Base-by-base conservation (phyloP, 2,888 invertebrate genomes). In the Sinotaia quadrata region DNA sequence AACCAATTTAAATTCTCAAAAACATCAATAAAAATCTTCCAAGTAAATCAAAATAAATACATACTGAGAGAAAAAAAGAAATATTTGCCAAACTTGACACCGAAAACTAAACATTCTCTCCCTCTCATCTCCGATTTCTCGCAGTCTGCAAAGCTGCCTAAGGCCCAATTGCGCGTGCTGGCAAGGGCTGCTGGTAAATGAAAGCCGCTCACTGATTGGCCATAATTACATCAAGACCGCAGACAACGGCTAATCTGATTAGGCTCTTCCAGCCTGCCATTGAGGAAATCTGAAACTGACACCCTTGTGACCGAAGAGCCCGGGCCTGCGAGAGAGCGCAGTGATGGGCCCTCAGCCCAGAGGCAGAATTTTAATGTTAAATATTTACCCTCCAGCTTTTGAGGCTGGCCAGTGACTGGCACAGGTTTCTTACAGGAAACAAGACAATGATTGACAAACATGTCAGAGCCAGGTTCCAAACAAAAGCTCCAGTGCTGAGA, bases 141-240 rank as follows among this genome's bases (percentile, higher is more conserved):
- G 33, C 41, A 27, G 8, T 52, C 52, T 49, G 18, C 18, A 3
- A 15, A 31, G 47, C 51, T 59, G 59, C 63, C 63, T 3, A 51
- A 31, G 63, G 63, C 54, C 52, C 51, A 63, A 63, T 63, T 63
- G 63, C 51, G 51, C 54, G 33, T 37, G 36, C n/a, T 8, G 47
- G 1, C 47, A 47, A 8, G 47, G 47, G 60, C 60, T 33, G 60
- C 47, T 54, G 63, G 51, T 54, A 37, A 63, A 37, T 63, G 63
- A 63, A 63, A 63, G 63, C 54, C 52, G 31, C 54, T 18, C 54
- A 31, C 52, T 54, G 63, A 63, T 63, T 63, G 63, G 63, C 54
- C 29, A 54, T 63, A 63, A 63, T 63, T 54, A 63, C 63, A 63
- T 63, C 63, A 63, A 63, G 63, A 63, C 63, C 63, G 63, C 63